Percentiles rank a stretch among this genome's conserved stretches.
Conservation (phyloP, 2,113 vertebrate species). For the Osmerus eperlanus region DNA sequence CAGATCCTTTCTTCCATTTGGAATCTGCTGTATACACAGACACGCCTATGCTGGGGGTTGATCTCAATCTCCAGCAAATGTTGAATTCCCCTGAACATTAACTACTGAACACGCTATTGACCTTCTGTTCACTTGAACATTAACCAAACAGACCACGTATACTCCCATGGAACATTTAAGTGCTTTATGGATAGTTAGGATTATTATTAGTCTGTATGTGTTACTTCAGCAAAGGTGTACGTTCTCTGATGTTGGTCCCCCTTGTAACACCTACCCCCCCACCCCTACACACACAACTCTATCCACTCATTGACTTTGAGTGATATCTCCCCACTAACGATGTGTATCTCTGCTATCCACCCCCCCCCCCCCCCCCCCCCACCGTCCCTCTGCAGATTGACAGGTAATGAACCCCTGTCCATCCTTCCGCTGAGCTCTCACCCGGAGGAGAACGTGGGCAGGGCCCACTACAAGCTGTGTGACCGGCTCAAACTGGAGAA, state of each 20-base stretch:
- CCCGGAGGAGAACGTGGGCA: slow-evolving; percentile 82
- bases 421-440: slow-evolving; percentile 91
- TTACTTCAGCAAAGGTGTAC: too few relatives aligned
- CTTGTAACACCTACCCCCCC: slow-evolving; percentile 4
- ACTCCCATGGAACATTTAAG: too few relatives aligned
- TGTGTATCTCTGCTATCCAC: too few relatives aligned
- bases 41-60: slow-evolving; percentile 41
- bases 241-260: too few relatives aligned
- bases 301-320: slow-evolving; percentile 11
- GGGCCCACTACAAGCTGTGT: slow-evolving; percentile 95
- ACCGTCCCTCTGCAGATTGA: slow-evolving; percentile 76
- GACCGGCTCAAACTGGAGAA: slow-evolving; percentile 97
- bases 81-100: slow-evolving; percentile 69
- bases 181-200: too few relatives aligned
- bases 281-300: slow-evolving; percentile 36
- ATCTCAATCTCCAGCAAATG: slow-evolving; percentile 59
- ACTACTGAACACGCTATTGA: slow-evolving; percentile 38
- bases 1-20: slow-evolving; percentile 26
- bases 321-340: background rate
- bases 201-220: too few relatives aligned
- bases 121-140: slow-evolving; percentile 56
- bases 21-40: slow-evolving; percentile 34
- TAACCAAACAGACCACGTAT: slow-evolving; percentile 41
- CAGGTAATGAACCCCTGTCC: slow-evolving; percentile 93
- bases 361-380: too few relatives aligned